These are phyloP conservation scores for Fulica atra DNA, from an alignment of 2,113 vertebrate species.

Conservation along the genomic window DNA sequence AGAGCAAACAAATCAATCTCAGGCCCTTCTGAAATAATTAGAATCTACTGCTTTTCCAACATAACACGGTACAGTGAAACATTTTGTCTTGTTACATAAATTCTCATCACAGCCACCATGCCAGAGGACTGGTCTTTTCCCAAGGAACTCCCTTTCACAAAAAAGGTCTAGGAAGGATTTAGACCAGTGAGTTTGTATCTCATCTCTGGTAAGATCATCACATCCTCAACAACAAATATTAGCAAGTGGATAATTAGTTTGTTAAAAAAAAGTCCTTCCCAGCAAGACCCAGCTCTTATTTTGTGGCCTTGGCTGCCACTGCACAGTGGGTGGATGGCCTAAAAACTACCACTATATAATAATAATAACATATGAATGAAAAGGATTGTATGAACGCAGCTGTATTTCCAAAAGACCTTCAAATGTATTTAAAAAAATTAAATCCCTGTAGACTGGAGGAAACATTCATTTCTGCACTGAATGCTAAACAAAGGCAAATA, in stretches of 20 bases:
- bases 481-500: neutral
- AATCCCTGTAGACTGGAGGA: neutral
- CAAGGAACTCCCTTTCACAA: neutral
- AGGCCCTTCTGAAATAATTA: neutral
- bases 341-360: neutral
- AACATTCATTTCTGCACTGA: neutral
- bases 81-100: neutral
- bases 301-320: no score
- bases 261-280: no score
- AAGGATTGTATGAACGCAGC: neutral
- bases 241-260: neutral
- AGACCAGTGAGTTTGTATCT: neutral
- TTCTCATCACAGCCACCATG: neutral
- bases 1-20: no score
- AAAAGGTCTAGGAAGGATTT: neutral
- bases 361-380: neutral
- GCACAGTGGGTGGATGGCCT: no score
- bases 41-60: neutral
- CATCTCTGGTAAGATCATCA: neutral
- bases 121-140: neutral
- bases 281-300: no score
- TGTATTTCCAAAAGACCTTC: neutral
- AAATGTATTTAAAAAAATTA: neutral
- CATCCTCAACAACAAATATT: neutral
- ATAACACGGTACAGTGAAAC: accelerated